Evolutionary conservation across 2,888 invertebrate genomes (phyloP).

Genomic region (Chromoteleia sp.): DNA sequence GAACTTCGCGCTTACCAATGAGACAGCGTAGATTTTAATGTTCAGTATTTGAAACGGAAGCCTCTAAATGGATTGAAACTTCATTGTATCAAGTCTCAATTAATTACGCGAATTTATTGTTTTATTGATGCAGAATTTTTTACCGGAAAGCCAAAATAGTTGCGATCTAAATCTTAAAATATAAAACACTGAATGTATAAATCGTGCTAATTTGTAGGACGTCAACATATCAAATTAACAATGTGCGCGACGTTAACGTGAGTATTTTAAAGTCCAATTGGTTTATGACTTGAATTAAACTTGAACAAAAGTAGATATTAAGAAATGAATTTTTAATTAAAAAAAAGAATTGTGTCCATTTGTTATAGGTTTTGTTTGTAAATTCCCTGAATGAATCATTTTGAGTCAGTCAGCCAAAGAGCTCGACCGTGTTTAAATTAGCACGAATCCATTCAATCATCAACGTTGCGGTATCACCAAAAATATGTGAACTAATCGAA

Average conservation of each 20-base stretch:
- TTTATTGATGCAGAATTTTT: slow-evolving; percentile 23
- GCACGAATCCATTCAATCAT: slow-evolving; percentile 13
- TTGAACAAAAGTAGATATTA: background rate
- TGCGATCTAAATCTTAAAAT: slow-evolving; percentile 24
- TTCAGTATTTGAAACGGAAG: background rate
- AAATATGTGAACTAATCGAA: slow-evolving; percentile 50
- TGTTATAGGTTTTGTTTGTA: too few relatives aligned
- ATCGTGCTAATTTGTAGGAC: slow-evolving; percentile 13
- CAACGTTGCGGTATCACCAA: slow-evolving; percentile 19
- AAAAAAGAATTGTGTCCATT: too few relatives aligned
- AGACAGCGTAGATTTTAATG: background rate
- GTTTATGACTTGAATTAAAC: too few relatives aligned
- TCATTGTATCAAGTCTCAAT: slow-evolving; percentile 2
- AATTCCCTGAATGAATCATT: background rate
- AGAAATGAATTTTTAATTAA: too few relatives aligned
- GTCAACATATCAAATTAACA: background rate
- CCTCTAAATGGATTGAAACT: slow-evolving; percentile 10
- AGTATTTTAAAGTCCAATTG: too few relatives aligned
- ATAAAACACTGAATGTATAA: slow-evolving; percentile 24
- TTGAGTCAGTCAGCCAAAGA: background rate
- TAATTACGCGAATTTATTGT: slow-evolving; percentile 21
- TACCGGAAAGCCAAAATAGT: slow-evolving; percentile 31
- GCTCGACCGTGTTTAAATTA: background rate
- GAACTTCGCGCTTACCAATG: slow-evolving; percentile 7
- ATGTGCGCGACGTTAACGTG: too few relatives aligned